Evolutionary conservation across 2,797 vertebrate genomes (phyloP), one percentile per base, ranked within the genome.

Genomic region (Mycteria americana): DNA sequence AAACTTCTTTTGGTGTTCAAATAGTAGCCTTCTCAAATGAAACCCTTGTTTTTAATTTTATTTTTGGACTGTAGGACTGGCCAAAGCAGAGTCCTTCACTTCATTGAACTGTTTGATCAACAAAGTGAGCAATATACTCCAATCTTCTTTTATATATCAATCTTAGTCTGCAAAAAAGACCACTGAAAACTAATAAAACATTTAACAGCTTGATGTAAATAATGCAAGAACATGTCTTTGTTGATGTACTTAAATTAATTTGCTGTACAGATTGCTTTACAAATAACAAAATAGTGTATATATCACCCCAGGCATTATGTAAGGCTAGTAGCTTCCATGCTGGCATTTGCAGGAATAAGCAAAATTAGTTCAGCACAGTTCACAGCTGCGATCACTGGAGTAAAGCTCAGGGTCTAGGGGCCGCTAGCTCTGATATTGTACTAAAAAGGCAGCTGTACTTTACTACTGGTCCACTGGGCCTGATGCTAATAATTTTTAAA

Each of bases 401-500:
- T 80, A 88, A 79, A 80, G 62, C 80, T 74, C 57, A 63, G 63
- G 72, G 81, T 93, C 82, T 56, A 80, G 46, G 77, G 64, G 48
- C 59, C 0, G 7, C 59, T 90, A 74, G 37, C 13, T 70, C 45
- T 28, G 37, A 76, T 48, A 51, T 4, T 75, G 39, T 57, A 41
- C 53, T 81, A 86, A 75, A 70, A 75, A 53, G 68, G 41, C 54
- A 96, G 85, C 72, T 97, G 37, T 93, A 84, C 67, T 93, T 97
- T 51, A 85, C 63, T 63, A 82, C 43, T 76, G 25, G 43, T 95
- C 94, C 76, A 92, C 59, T 96, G 95, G 91, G 91, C 53, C 83
- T 91, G 85, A 94, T 43, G 90, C 59, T 97, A 96, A 96, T 95
- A 96, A 95, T 97, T 97, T 97, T 97, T 96, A 97, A 98, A 95